Evolutionary conservation across 2,113 vertebrate genomes (phyloP).

Genomic region (Euleptes europaea): DNA sequence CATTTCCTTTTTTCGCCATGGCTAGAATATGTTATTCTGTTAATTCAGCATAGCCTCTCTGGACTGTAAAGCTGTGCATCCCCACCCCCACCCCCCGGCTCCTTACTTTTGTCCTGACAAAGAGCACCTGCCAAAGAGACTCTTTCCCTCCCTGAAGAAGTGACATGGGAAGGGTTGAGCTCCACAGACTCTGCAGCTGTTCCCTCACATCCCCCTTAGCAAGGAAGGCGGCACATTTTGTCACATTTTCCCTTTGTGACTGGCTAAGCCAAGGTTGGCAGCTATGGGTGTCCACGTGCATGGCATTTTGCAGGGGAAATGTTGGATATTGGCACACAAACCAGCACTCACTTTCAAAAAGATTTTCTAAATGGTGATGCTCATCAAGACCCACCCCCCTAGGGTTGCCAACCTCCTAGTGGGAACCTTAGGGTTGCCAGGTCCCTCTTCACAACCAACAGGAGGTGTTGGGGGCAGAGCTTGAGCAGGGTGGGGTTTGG

Average conservation of each 20-base stretch:
- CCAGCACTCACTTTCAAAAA: neutral
- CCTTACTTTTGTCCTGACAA: slow-evolving; percentile 15
- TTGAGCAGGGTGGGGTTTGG: too few species aligned
- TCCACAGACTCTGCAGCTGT: slow-evolving; percentile 6
- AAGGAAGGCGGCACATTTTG: neutral
- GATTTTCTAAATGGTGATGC: too few species aligned
- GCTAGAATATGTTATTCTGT: neutral
- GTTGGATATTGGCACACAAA: too few species aligned
- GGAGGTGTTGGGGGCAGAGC: too few species aligned
- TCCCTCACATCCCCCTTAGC: slow-evolving; percentile 12
- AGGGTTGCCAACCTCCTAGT: too few species aligned
- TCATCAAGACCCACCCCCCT: too few species aligned
- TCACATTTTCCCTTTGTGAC: neutral
- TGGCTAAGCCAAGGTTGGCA: neutral
- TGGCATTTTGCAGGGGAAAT: neutral
- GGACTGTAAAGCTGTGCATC: accelerated
- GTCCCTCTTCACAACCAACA: too few species aligned
- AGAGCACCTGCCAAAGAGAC: slow-evolving; percentile 34
- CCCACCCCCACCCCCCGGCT: neutral
- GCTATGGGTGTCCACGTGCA: neutral
- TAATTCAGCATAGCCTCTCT: neutral
- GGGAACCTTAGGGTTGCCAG: too few species aligned
- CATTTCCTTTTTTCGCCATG: neutral
- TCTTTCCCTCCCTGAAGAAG: slow-evolving; percentile 32
- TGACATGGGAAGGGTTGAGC: slow-evolving; percentile 37